A percentile compares a stretch with the other conserved stretches of the same genome.
phyloP scores from a whole-genome alignment of 2,113 vertebrate species.

The Phylloscopus trochiloides region DNA sequence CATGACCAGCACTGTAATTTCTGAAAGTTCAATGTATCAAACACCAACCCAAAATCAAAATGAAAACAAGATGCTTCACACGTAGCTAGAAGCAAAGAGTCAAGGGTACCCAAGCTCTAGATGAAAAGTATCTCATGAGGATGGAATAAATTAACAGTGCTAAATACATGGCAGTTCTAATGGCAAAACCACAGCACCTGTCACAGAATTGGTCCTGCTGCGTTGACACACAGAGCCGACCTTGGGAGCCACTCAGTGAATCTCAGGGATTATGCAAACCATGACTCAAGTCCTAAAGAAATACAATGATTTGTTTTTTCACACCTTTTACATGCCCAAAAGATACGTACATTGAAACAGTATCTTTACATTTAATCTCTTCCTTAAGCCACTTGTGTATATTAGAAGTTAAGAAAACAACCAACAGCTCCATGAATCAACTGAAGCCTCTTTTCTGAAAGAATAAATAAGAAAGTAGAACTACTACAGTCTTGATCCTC shows the following conservation, averaged over 20 bases:
- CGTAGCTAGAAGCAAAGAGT: not conserved
- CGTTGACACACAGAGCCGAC: not conserved
- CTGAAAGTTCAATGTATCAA: not conserved
- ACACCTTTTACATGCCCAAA: not conserved
- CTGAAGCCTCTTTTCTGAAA: not conserved
- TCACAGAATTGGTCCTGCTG: not conserved
- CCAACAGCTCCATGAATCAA: not conserved
- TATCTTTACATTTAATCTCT: not conserved
- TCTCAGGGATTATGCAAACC: not conserved
- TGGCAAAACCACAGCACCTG: not conserved
- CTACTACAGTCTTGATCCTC: not conserved
- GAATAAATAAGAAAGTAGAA: not conserved
- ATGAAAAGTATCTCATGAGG: not conserved
- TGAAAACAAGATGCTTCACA: not conserved
- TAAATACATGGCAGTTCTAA: not conserved
- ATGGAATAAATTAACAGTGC: not conserved
- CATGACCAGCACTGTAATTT: not conserved
- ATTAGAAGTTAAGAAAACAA: not conserved
- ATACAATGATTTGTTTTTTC: not conserved
- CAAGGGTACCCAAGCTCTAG: not conserved
- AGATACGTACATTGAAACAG: not conserved
- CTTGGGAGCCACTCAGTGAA: fast-evolving
- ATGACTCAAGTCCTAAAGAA: not conserved
- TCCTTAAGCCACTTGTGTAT: not conserved
- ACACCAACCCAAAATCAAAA: not conserved